A percentile compares a stretch with the other conserved stretches of the same genome.
Evolutionary conservation across 2,797 vertebrate genomes (phyloP).

Genomic region (Thunnus albacares): DNA sequence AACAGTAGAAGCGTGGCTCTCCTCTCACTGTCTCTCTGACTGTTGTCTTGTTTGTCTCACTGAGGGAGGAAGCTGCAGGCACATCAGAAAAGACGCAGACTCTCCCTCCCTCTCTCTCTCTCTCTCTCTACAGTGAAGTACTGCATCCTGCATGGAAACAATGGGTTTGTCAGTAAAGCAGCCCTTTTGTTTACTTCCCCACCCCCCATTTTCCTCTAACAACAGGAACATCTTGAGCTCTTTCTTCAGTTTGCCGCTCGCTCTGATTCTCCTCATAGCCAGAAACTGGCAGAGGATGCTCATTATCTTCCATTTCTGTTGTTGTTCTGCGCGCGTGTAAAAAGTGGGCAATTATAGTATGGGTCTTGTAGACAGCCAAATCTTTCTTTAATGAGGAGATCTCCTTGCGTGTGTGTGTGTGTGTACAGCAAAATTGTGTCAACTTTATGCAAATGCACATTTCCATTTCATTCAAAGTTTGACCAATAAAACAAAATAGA

Average conservation of each 20-base stretch:
- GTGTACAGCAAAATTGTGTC: slow-evolving; percentile 3
- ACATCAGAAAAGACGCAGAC: slow-evolving; percentile 39
- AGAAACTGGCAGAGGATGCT: slow-evolving; percentile 68
- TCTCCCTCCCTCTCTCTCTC: slow-evolving; percentile 9
- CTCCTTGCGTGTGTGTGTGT: slow-evolving; percentile 33
- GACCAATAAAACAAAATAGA: slow-evolving; percentile 46
- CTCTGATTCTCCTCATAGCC: slow-evolving; percentile 56
- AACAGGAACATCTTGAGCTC: slow-evolving; percentile 66
- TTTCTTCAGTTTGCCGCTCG: slow-evolving; percentile 43
- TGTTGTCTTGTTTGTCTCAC: slow-evolving; percentile 49
- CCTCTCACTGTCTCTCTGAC: neutral
- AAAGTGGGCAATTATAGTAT: slow-evolving; percentile 70
- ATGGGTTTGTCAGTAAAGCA: slow-evolving; percentile 57
- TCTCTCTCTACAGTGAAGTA: slow-evolving; percentile 18
- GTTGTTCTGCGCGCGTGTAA: slow-evolving; percentile 45
- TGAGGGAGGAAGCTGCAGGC: slow-evolving; percentile 40
- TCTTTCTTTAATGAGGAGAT: slow-evolving; percentile 75
- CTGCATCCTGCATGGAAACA: slow-evolving; percentile 61
- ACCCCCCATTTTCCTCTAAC: slow-evolving; percentile 49
- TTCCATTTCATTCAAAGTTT: slow-evolving; percentile 57
- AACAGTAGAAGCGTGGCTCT: slow-evolving; percentile 33
- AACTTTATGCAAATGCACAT: slow-evolving; percentile 54
- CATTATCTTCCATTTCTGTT: slow-evolving; percentile 68
- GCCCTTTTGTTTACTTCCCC: slow-evolving; percentile 46
- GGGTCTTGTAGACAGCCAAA: slow-evolving; percentile 56